These are phyloP conservation scores for Cataglyphis cursor DNA, from an alignment of 2,888 invertebrate species.

Conservation along the genomic window DNA sequence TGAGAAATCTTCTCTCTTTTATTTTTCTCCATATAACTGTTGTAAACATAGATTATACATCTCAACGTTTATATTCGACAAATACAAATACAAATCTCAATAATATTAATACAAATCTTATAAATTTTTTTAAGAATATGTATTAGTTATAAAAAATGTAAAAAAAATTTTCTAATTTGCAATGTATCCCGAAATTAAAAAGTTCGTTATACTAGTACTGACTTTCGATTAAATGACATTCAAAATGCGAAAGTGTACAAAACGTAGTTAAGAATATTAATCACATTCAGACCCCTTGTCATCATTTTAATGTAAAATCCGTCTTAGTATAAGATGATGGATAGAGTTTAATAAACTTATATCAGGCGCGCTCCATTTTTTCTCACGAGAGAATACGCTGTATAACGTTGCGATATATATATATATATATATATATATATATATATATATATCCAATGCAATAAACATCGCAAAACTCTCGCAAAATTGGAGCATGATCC, in stretches of 20 bases:
- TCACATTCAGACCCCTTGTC: constrained; percentile 33
- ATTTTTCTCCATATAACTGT: not conserved
- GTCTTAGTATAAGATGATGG: constrained; percentile 45
- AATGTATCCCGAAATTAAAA: not conserved
- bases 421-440: too few relatives aligned
- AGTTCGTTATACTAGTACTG: not conserved
- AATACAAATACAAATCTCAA: not conserved
- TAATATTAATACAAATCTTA: not conserved
- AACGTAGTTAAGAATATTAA: constrained; percentile 37
- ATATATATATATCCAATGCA: not conserved
- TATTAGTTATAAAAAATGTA: not conserved
- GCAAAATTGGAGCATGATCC: constrained; percentile 47
- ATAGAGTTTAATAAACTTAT: constrained; percentile 55
- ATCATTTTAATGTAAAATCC: constrained; percentile 49
- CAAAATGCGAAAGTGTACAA: constrained; percentile 1
- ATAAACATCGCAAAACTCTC: constrained; percentile 31
- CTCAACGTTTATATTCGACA: not conserved
- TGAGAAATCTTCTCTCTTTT: not conserved
- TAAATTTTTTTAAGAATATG: not conserved
- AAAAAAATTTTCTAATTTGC: not conserved
- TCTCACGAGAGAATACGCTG: constrained; percentile 13
- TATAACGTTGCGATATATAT: not conserved
- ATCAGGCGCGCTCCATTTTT: constrained; percentile 33
- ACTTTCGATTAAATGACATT: constrained; percentile 38
- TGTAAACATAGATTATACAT: not conserved